Evolutionary conservation across 2,888 invertebrate genomes (phyloP).

Genomic region (Actias luna): DNA sequence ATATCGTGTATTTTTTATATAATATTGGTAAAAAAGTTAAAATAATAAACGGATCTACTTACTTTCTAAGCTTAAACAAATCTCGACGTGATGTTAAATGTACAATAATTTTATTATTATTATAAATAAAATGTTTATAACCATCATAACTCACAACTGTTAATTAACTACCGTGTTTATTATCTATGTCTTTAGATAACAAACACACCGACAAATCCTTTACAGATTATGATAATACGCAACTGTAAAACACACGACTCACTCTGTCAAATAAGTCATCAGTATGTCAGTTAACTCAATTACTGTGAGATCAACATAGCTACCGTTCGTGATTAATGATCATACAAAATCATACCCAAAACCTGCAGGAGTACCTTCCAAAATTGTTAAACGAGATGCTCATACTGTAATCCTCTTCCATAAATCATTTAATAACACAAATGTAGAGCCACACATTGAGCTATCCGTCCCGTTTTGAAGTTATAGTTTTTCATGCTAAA

Average conservation of each 20-base stretch:
- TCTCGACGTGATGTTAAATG: too few species aligned
- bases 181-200: slow-evolving; percentile 32
- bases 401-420: slow-evolving; percentile 71
- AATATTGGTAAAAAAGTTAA: too few species aligned
- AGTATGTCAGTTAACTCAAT: slow-evolving; percentile 80
- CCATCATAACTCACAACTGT: slow-evolving; percentile 13
- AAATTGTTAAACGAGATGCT: slow-evolving; percentile 47
- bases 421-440: slow-evolving; percentile 82
- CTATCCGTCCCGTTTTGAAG: slow-evolving; percentile 73
- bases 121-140: not conserved
- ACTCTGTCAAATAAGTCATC: slow-evolving; percentile 80
- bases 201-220: slow-evolving; percentile 53
- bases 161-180: slow-evolving; percentile 38
- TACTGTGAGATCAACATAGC: slow-evolving; percentile 79
- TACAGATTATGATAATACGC: slow-evolving; percentile 57
- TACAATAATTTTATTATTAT: too few species aligned
- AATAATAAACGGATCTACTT: too few species aligned
- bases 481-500: slow-evolving; percentile 39
- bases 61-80: too few species aligned
- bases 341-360: slow-evolving; percentile 51
- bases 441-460: slow-evolving; percentile 79
- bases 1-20: not conserved
- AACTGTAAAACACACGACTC: slow-evolving; percentile 68
- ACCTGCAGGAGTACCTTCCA: slow-evolving; percentile 47
- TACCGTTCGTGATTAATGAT: slow-evolving; percentile 75